These are phyloP conservation scores for Lagothrix lagotricha DNA, from an alignment of 2,797 vertebrate genomes.

Conservation along the genomic window DNA sequence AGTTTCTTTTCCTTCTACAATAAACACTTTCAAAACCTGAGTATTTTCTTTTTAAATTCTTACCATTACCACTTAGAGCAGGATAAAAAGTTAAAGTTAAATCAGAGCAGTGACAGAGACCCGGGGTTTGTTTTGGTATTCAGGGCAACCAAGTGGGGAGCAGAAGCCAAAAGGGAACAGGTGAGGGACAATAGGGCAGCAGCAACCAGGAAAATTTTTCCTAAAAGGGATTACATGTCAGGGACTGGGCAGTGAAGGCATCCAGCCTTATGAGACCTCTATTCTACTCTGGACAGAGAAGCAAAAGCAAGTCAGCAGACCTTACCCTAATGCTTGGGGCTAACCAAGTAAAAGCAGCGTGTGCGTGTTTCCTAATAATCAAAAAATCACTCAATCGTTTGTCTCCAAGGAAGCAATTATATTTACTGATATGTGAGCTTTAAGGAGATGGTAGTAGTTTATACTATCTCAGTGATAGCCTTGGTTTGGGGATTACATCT, in stretches of 20 bases:
- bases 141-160: not conserved
- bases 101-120: not conserved
- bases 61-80: not conserved
- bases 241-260: not conserved
- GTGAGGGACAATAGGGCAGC: not conserved
- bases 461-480: not conserved
- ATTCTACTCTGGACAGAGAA: not conserved
- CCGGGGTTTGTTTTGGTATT: not conserved
- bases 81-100: not conserved
- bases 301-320: not conserved
- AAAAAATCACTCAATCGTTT: not conserved
- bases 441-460: not conserved
- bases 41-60: not conserved
- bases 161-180: not conserved
- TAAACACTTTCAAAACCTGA: slow-evolving; percentile 78
- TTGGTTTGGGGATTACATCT: not conserved
- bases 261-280: not conserved
- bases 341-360: not conserved
- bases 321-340: not conserved
- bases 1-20: slow-evolving; percentile 71
- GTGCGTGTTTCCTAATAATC: not conserved
- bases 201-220: not conserved
- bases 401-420: not conserved
- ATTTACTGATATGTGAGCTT: not conserved
- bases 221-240: not conserved